A percentile compares a stretch with the other conserved stretches of the same genome.
Conservation (phyloP, 2,113 vertebrate genomes). For the Carassius auratus region DNA sequence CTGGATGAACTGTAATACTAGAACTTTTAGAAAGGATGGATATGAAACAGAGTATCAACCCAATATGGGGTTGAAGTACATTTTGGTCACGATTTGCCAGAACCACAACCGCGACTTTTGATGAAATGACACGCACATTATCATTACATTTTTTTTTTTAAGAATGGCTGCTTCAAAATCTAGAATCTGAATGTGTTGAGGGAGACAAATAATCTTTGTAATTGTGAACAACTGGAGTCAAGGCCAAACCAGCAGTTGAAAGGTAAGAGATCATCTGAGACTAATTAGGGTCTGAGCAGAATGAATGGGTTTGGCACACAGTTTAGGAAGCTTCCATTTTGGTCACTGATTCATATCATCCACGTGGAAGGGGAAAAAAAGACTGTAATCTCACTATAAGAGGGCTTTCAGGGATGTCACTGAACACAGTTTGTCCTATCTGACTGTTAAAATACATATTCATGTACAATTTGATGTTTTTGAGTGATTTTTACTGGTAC, state of each 20-base stretch:
- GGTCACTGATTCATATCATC: slow-evolving; percentile 47
- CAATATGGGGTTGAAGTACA: not conserved
- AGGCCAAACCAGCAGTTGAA: slow-evolving; percentile 47
- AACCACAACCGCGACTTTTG: not conserved
- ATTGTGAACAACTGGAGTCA: slow-evolving; percentile 37
- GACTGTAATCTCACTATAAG: not conserved
- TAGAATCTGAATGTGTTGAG: slow-evolving; percentile 17
- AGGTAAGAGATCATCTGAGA: slow-evolving; percentile 56
- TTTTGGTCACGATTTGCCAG: not conserved
- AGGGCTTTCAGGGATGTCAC: slow-evolving; percentile 4
- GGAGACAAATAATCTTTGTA: slow-evolving; percentile 25
- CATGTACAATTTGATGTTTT: slow-evolving; percentile 27
- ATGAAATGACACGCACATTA: not conserved
- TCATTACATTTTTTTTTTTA: slow-evolving; percentile 11
- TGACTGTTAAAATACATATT: not conserved
- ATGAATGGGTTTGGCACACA: slow-evolving; percentile 34
- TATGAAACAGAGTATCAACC: not conserved
- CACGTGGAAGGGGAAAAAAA: slow-evolving; percentile 26
- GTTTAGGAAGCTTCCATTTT: slow-evolving; percentile 29
- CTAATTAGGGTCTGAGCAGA: slow-evolving; percentile 47
- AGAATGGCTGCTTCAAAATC: slow-evolving; percentile 42
- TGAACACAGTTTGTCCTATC: not conserved
- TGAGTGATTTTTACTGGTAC: too few species aligned
- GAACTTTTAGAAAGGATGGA: not conserved
- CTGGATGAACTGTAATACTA: not conserved